These are phyloP conservation scores for Antennarius maculatus DNA, from an alignment of 2,797 vertebrate species.

Conservation along the genomic window DNA sequence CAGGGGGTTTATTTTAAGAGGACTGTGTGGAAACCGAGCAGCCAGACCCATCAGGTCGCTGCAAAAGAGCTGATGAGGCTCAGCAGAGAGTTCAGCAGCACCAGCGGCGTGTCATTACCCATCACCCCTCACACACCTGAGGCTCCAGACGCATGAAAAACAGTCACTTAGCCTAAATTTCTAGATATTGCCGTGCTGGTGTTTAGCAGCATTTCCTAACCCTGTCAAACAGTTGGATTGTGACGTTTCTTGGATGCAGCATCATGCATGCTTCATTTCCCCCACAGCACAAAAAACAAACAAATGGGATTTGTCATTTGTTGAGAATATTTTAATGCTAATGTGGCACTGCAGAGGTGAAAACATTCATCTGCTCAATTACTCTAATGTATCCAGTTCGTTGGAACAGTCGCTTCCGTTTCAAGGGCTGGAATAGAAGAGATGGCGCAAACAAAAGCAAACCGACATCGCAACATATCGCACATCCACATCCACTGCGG, in stretches of 20 bases:
- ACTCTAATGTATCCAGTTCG: no score
- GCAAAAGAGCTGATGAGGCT: background rate
- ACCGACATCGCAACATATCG: background rate
- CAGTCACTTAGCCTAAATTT: background rate
- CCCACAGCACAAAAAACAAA: background rate
- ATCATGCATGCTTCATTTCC: background rate
- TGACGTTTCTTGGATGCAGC: constrained; percentile 8
- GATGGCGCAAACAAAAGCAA: constrained; percentile 29
- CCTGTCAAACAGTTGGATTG: constrained; percentile 1
- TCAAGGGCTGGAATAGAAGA: constrained; percentile 35
- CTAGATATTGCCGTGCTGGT: constrained; percentile 6
- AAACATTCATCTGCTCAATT: no score
- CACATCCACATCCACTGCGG: constrained; percentile 8
- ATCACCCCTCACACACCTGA: constrained; percentile 3
- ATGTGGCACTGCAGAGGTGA: no score
- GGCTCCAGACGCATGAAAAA: constrained; percentile 3
- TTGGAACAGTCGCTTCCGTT: background rate
- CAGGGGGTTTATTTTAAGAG: constrained; percentile 8
- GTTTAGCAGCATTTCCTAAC: background rate
- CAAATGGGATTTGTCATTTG: background rate
- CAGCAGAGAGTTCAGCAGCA: constrained; percentile 2
- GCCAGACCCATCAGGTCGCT: background rate
- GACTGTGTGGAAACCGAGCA: background rate
- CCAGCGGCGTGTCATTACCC: background rate
- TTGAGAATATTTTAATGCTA: no score